Evolutionary conservation across 2,113 vertebrate species (phyloP).

Genomic region (Psettodes erumei): DNA sequence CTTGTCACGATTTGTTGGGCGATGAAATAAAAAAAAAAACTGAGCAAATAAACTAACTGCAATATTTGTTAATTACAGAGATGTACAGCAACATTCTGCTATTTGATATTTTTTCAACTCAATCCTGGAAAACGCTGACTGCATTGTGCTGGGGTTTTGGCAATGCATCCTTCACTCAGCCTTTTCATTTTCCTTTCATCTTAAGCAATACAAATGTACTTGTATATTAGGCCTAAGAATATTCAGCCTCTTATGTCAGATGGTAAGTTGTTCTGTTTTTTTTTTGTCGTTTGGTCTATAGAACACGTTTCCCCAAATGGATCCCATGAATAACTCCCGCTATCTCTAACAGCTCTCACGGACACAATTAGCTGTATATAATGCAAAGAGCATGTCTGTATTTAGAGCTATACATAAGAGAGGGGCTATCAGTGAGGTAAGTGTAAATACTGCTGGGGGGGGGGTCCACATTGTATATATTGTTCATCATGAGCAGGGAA

Average conservation of each 20-base stretch:
- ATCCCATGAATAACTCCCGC: no score
- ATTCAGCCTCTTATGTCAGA: neutral
- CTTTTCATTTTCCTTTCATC: slow-evolving; percentile 1
- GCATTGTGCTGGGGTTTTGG: neutral
- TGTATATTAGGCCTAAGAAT: neutral
- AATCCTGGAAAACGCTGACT: slow-evolving; percentile 3
- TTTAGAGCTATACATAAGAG: neutral
- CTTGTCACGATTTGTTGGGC: neutral
- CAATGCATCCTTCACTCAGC: slow-evolving; percentile 1
- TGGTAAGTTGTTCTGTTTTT: neutral
- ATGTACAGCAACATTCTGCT: neutral
- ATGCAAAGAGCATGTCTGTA: neutral
- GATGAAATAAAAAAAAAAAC: neutral
- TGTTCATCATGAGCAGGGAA: neutral
- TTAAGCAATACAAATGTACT: neutral
- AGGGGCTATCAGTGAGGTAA: neutral
- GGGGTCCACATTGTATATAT: neutral
- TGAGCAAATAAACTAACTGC: neutral
- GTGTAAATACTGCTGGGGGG: neutral
- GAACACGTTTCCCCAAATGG: no score
- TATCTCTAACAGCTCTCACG: neutral
- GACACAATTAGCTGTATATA: neutral
- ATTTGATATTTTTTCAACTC: neutral
- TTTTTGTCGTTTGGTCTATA: no score
- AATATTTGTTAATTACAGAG: neutral